These are phyloP conservation scores for Ophioninae sp. DNA, from an alignment of 2,888 invertebrate species.

Conservation along the genomic window DNA sequence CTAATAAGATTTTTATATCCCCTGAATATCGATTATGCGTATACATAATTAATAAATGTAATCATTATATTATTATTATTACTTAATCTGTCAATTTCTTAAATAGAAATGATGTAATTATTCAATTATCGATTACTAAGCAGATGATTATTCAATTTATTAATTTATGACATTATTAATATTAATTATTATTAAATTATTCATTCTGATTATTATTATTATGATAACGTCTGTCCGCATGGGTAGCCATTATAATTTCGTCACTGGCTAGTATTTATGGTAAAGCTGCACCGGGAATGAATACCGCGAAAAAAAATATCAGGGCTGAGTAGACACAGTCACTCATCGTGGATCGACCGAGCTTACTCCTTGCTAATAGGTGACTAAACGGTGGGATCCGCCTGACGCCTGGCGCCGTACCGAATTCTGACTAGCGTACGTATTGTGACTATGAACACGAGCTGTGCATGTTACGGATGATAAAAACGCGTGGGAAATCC, in stretches of 20 bases:
- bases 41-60: too few relatives aligned
- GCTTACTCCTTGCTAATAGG: constrained; percentile 35
- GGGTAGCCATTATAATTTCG: neutral
- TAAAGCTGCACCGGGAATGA: constrained; percentile 12
- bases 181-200: too few relatives aligned
- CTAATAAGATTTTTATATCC: too few relatives aligned
- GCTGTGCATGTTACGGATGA: neutral
- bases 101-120: too few relatives aligned
- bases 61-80: too few relatives aligned
- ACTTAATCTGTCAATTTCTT: too few relatives aligned
- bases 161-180: too few relatives aligned
- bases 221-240: neutral
- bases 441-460: neutral
- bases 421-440: neutral
- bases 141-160: too few relatives aligned
- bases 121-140: too few relatives aligned
- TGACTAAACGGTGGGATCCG: constrained; percentile 47
- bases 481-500: neutral
- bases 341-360: constrained; percentile 33
- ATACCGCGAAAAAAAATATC: constrained; percentile 44
- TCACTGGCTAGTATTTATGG: neutral
- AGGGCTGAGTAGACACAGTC: constrained; percentile 6
- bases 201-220: neutral
- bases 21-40: too few relatives aligned
- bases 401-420: constrained; percentile 49